These are phyloP conservation scores for Subanguina moxae DNA, from an alignment of 1,140 invertebrate species.

Conservation along the genomic window DNA sequence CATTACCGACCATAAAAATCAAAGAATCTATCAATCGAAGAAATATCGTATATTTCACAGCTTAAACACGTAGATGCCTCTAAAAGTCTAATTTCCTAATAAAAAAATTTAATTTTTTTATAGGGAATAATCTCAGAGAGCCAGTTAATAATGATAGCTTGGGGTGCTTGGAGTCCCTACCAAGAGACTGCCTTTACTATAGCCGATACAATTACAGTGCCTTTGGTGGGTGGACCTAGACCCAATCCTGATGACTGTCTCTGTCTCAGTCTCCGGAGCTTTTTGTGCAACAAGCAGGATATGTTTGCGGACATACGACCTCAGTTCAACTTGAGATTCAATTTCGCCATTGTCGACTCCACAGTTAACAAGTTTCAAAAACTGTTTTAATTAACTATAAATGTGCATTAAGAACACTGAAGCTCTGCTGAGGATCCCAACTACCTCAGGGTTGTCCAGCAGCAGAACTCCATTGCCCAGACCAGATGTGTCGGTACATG, in stretches of 20 bases:
- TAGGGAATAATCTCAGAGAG: slow-evolving; percentile 28
- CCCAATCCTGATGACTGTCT: slow-evolving; percentile 38
- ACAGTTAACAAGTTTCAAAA: slow-evolving; percentile 17
- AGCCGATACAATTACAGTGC: slow-evolving; percentile 43
- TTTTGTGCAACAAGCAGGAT: neutral
- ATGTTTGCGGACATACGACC: neutral
- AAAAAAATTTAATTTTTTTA: neutral
- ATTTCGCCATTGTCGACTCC: slow-evolving; percentile 34
- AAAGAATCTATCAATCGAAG: no score
- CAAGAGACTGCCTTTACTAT: slow-evolving; percentile 15
- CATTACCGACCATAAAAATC: no score
- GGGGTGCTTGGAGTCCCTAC: slow-evolving; percentile 41
- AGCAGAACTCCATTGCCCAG: slow-evolving; percentile 15
- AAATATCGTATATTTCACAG: no score
- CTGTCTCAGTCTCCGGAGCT: slow-evolving; percentile 33
- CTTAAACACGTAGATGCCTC: no score
- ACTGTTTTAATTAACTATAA: neutral
- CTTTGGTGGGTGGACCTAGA: slow-evolving; percentile 38
- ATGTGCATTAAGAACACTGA: slow-evolving; percentile 12
- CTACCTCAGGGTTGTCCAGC: neutral
- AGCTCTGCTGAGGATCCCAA: slow-evolving; percentile 17
- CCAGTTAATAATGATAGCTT: slow-evolving; percentile 31
- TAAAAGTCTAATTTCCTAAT: slow-evolving; percentile 3
- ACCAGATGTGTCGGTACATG: slow-evolving; percentile 18
- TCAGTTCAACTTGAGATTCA: neutral